Conservation (phyloP, 2,113 vertebrate species). For the Thryonomys swinderianus region DNA sequence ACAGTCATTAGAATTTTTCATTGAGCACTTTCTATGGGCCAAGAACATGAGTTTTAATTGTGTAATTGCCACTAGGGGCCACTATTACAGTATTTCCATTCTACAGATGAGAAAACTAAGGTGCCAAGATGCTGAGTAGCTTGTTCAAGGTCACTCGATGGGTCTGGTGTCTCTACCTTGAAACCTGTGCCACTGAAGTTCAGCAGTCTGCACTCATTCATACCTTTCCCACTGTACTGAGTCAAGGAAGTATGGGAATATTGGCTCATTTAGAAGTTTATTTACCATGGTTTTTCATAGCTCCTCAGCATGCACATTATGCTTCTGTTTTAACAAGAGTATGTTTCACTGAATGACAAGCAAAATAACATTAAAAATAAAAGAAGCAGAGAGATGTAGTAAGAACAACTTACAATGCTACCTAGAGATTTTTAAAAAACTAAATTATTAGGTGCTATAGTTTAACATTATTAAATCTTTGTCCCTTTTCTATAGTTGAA, state of each 20-base stretch:
- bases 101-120: background rate
- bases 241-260: background rate
- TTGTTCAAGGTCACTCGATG: background rate
- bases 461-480: background rate
- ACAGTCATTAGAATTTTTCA: background rate
- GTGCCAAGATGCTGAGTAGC: background rate
- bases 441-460: background rate
- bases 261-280: background rate
- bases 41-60: background rate
- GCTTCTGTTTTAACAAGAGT: background rate
- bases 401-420: background rate
- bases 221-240: background rate
- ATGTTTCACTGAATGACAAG: background rate
- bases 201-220: background rate
- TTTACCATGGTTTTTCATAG: background rate
- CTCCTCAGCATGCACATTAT: background rate
- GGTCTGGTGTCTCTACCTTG: background rate
- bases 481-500: background rate
- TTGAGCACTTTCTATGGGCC: background rate
- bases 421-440: background rate
- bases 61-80: background rate
- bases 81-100: background rate
- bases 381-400: background rate
- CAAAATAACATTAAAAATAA: background rate
- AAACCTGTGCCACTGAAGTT: background rate